Evolutionary conservation across 92 coral and sea anemone species (phyloP).

Genomic region (Montipora capitata): DNA sequence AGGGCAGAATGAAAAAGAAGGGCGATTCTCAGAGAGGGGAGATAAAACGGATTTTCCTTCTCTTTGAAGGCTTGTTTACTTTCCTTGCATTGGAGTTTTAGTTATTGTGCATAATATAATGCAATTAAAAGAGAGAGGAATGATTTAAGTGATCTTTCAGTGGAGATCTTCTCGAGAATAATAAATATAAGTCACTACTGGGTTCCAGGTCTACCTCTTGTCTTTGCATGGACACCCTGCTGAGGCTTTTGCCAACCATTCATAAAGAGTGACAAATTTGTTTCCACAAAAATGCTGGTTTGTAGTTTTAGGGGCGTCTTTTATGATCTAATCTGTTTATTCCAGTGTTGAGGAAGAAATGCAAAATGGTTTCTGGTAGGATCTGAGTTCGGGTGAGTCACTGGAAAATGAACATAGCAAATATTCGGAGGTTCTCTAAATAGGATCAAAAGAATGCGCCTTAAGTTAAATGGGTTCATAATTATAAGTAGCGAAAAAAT

Average conservation of each 20-base stretch:
- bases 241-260: not conserved
- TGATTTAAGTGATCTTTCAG: too few relatives aligned
- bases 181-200: too few relatives aligned
- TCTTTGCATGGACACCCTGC: not conserved
- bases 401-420: not conserved
- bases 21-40: too few relatives aligned
- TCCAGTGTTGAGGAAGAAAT: not conserved
- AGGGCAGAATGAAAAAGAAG: constrained; percentile 1
- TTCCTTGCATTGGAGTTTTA: not conserved
- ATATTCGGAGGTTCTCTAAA: too few relatives aligned
- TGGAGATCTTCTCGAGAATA: too few relatives aligned
- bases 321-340: not conserved
- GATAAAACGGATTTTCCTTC: not conserved
- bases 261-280: not conserved
- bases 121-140: too few relatives aligned
- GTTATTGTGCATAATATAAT: too few relatives aligned
- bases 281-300: not conserved
- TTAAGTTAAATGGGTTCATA: not conserved
- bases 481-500: too few relatives aligned
- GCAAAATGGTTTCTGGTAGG: too few relatives aligned
- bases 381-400: too few relatives aligned
- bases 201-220: too few relatives aligned
- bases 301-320: not conserved
- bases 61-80: not conserved
- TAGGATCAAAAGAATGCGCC: not conserved